phyloP scores from a whole-genome alignment of 2,888 invertebrate genomes.

The Hydrotaea diabolus region DNA sequence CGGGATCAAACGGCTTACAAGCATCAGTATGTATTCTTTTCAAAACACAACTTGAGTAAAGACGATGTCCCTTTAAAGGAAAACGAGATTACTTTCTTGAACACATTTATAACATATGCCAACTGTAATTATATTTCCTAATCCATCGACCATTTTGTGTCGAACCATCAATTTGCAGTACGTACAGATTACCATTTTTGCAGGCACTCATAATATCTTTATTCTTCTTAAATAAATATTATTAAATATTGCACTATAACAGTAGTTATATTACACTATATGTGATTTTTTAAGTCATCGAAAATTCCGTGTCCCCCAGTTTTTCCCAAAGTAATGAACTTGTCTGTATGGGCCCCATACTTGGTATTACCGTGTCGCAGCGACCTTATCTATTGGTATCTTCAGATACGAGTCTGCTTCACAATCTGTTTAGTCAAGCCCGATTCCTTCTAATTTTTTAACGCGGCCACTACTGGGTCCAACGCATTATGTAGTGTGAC shows the following conservation, averaged over 20 bases:
- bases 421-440: slow-evolving; percentile 19
- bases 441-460: slow-evolving; percentile 11
- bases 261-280: neutral
- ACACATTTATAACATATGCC: slow-evolving; percentile 41
- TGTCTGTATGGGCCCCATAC: neutral
- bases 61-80: slow-evolving; percentile 31
- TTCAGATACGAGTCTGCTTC: slow-evolving; percentile 20
- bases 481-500: slow-evolving; percentile 75
- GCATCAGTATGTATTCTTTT: no score
- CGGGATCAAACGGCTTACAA: no score
- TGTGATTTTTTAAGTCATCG: no score
- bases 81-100: slow-evolving; percentile 39
- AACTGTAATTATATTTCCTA: slow-evolving; percentile 35
- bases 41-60: slow-evolving; percentile 30
- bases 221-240: no score
- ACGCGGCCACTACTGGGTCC: slow-evolving; percentile 72
- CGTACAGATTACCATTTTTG: neutral
- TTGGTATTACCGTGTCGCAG: neutral
- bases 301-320: no score
- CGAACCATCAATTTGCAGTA: neutral
- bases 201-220: neutral
- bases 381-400: slow-evolving; percentile 21
- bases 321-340: neutral
- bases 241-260: neutral
- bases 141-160: slow-evolving; percentile 20